Percentiles rank a stretch among this genome's conserved stretches.
phyloP scores from a whole-genome alignment of 2,113 vertebrate species.

The Elgaria multicarinata region DNA sequence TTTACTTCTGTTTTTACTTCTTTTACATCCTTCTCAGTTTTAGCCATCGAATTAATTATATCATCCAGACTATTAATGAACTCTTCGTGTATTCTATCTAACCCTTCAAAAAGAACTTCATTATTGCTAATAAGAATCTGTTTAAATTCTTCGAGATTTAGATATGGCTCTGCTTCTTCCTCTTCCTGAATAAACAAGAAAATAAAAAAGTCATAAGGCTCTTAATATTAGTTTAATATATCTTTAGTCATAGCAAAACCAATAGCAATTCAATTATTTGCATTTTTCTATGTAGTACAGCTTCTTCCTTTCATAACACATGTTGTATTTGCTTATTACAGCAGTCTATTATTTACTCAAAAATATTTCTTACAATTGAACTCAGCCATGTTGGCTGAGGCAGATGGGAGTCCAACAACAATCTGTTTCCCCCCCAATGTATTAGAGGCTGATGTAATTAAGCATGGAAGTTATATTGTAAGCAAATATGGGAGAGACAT shows the following conservation, averaged over 20 bases:
- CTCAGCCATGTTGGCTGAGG: neutral
- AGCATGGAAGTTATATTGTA: neutral
- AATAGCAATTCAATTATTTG: neutral
- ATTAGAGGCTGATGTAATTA: neutral
- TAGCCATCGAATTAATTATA: no score
- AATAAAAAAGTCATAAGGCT: neutral
- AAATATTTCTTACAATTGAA: neutral
- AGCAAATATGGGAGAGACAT: neutral
- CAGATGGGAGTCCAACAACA: neutral
- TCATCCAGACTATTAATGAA: no score
- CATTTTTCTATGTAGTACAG: neutral
- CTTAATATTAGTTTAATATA: neutral
- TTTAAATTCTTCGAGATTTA: no score
- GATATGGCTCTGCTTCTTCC: conserved; percentile 78
- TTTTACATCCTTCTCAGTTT: no score
- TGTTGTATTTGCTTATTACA: neutral
- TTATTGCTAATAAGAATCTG: no score
- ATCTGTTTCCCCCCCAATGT: neutral
- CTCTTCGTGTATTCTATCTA: no score
- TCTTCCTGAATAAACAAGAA: conserved; percentile 61
- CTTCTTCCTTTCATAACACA: neutral
- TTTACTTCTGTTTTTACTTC: no score
- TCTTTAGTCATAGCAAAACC: neutral
- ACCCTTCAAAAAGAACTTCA: no score
- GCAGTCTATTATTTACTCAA: neutral